These are phyloP conservation scores for Tretioscincus oriximinensis DNA, from an alignment of 2,113 vertebrate species.

Conservation along the genomic window DNA sequence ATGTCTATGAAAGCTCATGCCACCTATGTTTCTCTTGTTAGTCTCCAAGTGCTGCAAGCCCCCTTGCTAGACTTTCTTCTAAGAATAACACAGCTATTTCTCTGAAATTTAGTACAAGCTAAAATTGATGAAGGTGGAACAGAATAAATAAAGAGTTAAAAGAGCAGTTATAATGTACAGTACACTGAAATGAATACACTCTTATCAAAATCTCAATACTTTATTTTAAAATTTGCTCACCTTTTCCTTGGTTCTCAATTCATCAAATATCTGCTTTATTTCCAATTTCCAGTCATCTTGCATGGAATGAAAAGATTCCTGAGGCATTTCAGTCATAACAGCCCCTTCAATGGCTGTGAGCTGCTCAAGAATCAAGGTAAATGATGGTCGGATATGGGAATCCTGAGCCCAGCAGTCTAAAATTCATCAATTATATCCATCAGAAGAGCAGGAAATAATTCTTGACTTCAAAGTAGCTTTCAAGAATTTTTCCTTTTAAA, in stretches of 20 bases:
- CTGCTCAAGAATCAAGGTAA: slow-evolving; percentile 92
- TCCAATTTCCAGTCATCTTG: slow-evolving; percentile 98
- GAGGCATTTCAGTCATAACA: slow-evolving; percentile 93
- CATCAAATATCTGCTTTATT: slow-evolving; percentile 96
- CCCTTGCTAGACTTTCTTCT: too few relatives aligned
- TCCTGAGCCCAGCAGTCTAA: slow-evolving; percentile 96
- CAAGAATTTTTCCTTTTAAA: not conserved
- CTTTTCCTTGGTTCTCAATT: slow-evolving; percentile 95
- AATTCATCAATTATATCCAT: slow-evolving; percentile 58
- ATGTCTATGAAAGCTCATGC: too few relatives aligned
- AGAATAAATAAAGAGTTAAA: not conserved
- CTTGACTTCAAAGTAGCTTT: slow-evolving; percentile 14
- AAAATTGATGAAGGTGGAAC: not conserved
- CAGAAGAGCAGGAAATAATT: slow-evolving; percentile 19
- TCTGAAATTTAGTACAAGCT: too few relatives aligned
- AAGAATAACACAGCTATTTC: too few relatives aligned
- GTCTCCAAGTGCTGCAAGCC: too few relatives aligned
- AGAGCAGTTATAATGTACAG: not conserved
- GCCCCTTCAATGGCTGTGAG: slow-evolving; percentile 89
- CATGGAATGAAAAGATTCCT: slow-evolving; percentile 97
- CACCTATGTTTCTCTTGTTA: too few relatives aligned
- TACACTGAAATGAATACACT: not conserved
- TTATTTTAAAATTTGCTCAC: slow-evolving; percentile 64
- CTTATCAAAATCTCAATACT: not conserved
- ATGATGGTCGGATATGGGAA: slow-evolving; percentile 91